Evolutionary conservation across 2,888 invertebrate species (phyloP).

Genomic region (Apodemia duryi): DNA sequence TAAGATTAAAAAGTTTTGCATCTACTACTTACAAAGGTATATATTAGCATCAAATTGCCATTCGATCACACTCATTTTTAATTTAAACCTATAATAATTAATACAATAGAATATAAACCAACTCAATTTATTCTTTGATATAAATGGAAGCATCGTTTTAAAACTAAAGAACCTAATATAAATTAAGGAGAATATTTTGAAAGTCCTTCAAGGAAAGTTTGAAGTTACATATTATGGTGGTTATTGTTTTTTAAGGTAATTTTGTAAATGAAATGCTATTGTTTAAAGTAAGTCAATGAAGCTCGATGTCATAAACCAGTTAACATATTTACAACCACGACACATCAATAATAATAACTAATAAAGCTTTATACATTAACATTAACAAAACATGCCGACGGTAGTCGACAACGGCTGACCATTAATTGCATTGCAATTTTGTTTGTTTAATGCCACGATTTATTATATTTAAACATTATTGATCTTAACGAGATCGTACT

Average conservation of each 20-base stretch:
- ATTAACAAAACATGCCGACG: conserved; percentile 64
- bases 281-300: conserved; percentile 14
- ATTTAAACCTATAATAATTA: conserved; percentile 59
- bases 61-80: conserved; percentile 71
- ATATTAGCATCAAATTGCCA: conserved; percentile 66
- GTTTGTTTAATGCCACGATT: conserved; percentile 74
- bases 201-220: conserved; percentile 17
- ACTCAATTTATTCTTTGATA: conserved; percentile 77
- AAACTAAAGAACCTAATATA: conserved; percentile 54
- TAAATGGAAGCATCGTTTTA: conserved; percentile 78
- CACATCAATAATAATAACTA: conserved; percentile 59
- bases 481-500: conserved; percentile 77
- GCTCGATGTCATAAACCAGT: conserved; percentile 51
- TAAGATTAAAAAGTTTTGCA: too few relatives aligned
- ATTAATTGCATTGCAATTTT: conserved; percentile 70
- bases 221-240: background rate
- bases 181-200: conserved; percentile 30
- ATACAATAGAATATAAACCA: conserved; percentile 43
- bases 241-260: conserved; percentile 9
- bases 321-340: conserved; percentile 70
- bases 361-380: conserved; percentile 77
- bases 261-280: background rate
- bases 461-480: conserved; percentile 67
- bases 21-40: conserved; percentile 53
- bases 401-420: conserved; percentile 36